Conservation (phyloP, 2,888 invertebrate species). For the Thereva unica region DNA sequence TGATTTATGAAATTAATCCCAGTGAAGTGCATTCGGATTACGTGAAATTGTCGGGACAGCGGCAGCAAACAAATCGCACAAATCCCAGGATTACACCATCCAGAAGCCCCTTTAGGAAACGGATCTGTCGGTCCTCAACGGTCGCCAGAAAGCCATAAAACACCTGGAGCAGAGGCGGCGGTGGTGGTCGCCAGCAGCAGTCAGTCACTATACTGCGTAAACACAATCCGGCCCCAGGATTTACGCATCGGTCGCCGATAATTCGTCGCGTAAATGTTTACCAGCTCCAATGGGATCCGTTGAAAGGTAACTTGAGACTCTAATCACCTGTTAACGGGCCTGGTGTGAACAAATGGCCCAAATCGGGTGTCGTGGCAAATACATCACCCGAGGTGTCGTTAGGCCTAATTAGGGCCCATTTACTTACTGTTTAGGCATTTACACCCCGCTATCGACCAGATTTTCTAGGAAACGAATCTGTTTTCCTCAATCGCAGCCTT, state of each 20-base stretch:
- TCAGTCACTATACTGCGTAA: not conserved
- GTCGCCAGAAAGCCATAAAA: conserved; percentile 4
- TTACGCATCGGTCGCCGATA: not conserved
- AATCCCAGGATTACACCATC: conserved; percentile 10
- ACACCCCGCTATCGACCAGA: too few relatives aligned
- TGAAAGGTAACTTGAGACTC: conserved; percentile 21
- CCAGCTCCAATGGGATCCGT: conserved; percentile 1
- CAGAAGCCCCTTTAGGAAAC: not conserved
- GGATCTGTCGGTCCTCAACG: not conserved
- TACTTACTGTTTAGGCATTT: too few relatives aligned
- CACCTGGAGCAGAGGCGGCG: conserved; percentile 21
- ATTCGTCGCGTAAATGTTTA: not conserved
- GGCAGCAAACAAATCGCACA: conserved; percentile 3
- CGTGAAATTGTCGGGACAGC: conserved; percentile 17
- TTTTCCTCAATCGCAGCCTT: too few relatives aligned
- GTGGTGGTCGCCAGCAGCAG: not conserved
- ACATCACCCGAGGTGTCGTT: not conserved
- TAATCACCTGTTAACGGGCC: not conserved
- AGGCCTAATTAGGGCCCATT: too few relatives aligned
- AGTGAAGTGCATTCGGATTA: conserved; percentile 30
- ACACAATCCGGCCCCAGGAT: not conserved
- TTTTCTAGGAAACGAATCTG: too few relatives aligned
- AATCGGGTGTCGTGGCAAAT: conserved; percentile 4
- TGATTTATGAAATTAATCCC: conserved; percentile 28
- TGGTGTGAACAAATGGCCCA: conserved; percentile 7